These are phyloP conservation scores for Gymnarchus niloticus DNA, from an alignment of 2,113 vertebrate genomes.

Conservation along the genomic window DNA sequence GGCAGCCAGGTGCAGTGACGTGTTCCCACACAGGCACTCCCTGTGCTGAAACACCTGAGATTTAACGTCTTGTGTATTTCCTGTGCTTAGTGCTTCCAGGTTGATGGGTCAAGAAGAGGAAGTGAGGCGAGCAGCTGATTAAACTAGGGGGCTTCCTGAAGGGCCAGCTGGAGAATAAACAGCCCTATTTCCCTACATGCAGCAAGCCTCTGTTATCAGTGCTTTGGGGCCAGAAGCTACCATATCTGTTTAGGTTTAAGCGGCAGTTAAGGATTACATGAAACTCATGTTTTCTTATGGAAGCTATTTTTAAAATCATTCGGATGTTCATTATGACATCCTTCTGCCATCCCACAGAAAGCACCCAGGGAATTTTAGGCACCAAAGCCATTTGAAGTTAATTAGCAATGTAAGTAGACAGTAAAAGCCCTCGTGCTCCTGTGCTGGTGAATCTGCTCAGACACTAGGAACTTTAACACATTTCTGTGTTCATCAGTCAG, in stretches of 20 bases:
- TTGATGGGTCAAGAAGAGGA: background rate
- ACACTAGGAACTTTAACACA: background rate
- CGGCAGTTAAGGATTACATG: background rate
- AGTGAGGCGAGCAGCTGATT: background rate
- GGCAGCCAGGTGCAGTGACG: background rate
- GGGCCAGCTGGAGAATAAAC: background rate
- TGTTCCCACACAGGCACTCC: background rate
- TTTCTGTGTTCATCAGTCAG: background rate
- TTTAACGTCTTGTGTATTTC: background rate
- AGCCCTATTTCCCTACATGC: background rate
- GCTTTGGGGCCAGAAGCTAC: no score
- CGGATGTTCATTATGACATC: background rate
- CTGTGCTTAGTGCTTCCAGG: slow-evolving; percentile 23
- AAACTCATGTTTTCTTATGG: background rate
- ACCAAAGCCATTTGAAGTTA: no score
- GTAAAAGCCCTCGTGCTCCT: no score
- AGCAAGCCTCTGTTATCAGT: background rate
- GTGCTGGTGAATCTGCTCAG: no score
- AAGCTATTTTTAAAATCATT: background rate
- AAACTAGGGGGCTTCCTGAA: background rate
- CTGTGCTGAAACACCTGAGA: background rate
- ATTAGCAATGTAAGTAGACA: no score
- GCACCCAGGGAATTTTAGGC: background rate
- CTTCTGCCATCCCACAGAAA: background rate
- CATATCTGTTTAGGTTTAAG: background rate